Evolutionary conservation across 2,113 vertebrate genomes (phyloP).

Genomic region (Meleagris gallopavo): DNA sequence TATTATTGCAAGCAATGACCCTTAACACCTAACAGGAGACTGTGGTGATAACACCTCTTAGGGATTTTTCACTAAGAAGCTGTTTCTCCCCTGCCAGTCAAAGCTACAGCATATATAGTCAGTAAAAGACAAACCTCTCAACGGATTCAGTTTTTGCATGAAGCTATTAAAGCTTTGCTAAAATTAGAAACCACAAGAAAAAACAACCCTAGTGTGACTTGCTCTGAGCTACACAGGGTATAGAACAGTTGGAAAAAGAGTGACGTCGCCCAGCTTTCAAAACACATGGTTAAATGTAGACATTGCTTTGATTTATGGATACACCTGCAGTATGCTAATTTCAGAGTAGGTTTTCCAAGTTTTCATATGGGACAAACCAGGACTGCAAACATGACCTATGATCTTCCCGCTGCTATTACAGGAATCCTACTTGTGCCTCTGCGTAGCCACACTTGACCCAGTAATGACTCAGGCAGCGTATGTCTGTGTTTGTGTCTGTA

Average conservation of each 20-base stretch:
- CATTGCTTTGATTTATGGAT: neutral
- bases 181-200: neutral
- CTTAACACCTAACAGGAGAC: neutral
- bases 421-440: neutral
- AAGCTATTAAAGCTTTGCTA: neutral
- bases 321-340: neutral
- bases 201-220: neutral
- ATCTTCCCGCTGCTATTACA: neutral
- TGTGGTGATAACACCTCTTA: neutral
- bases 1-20: neutral
- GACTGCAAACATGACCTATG: neutral
- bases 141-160: neutral
- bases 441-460: accelerated
- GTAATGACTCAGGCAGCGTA: neutral
- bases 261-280: neutral
- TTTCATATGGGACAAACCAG: neutral
- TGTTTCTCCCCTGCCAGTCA: neutral
- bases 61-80: neutral
- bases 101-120: neutral
- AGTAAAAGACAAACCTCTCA: neutral
- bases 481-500: neutral
- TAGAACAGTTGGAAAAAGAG: neutral
- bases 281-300: neutral
- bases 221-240: neutral
- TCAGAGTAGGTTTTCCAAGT: neutral